These are phyloP conservation scores for Chrysocyon brachyurus DNA, from an alignment of 2,797 vertebrate genomes.

Conservation along the genomic window DNA sequence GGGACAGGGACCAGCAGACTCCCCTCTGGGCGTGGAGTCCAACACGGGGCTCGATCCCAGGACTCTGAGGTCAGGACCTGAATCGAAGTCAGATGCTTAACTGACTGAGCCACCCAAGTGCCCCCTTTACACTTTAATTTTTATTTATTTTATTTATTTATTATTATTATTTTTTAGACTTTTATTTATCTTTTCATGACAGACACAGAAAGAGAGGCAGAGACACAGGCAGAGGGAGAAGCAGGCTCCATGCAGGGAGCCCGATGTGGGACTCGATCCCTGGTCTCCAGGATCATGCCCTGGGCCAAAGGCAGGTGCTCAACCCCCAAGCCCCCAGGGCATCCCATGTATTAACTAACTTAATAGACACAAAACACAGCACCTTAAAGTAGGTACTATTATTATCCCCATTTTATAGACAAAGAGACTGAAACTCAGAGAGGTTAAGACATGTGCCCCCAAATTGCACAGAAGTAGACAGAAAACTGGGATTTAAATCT, in stretches of 20 bases:
- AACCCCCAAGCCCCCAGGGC: too few relatives aligned
- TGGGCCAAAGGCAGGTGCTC: too few relatives aligned
- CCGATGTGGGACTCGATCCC: too few relatives aligned
- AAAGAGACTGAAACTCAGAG: not conserved
- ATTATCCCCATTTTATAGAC: not conserved
- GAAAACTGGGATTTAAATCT: not conserved
- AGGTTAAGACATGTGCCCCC: not conserved
- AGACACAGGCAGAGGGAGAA: too few relatives aligned
- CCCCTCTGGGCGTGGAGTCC: not conserved
- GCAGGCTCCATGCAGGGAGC: too few relatives aligned
- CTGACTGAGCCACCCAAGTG: not conserved
- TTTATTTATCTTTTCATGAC: too few relatives aligned
- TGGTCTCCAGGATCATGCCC: too few relatives aligned
- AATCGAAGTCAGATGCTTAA: not conserved
- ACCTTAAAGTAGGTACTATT: not conserved
- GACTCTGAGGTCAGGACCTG: not conserved
- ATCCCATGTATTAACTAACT: not conserved
- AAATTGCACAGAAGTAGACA: slow-evolving; percentile 24
- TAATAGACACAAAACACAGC: not conserved
- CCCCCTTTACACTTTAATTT: not conserved
- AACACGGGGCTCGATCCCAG: not conserved
- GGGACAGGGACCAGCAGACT: too few relatives aligned
- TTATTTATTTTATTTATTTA: too few relatives aligned
- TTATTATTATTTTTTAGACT: too few relatives aligned
- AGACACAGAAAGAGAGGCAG: too few relatives aligned